Evolutionary conservation across 1,140 invertebrate genomes (phyloP), one percentile per base, ranked within the genome.

Genomic region (Myzus persicae): DNA sequence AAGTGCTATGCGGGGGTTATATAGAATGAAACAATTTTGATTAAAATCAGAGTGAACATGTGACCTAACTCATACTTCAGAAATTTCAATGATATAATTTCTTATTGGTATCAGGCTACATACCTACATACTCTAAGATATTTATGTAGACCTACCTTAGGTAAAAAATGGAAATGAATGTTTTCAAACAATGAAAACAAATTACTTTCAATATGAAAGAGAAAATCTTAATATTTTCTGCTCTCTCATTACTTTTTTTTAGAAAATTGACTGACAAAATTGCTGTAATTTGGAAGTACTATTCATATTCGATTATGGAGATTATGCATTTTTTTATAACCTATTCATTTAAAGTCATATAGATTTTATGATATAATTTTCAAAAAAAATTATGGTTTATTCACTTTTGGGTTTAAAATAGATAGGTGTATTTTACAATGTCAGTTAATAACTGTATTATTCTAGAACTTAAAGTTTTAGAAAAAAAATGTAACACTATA

Each of bases 81-180:
- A n/a, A 76, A 76, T 76, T 76, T 14, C n/a, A 76, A n/a, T 76
- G 59, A n/a, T 76, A 76, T 76, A 76, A 76, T 76, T 76, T 76
- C n/a, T n/a, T 76, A 76, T 76, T 76, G 31, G 31, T 11, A 67
- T 67, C 11, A 14, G 11, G 59, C n/a, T 67, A 67, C 9, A 67
- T n/a, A 67, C 31, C 31, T 67, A 14, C 59, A 67, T 67, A 18
- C n/a, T 76, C 59, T 76, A 76, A 76, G 36, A 76, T n/a, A 76
- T 76, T 76, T 7, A n/a, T 76, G 6, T 18, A 76, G 9, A 76
- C 14, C 59, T 76, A n/a, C n/a, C 14, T n/a, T 76, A n/a, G 5
- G 14, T 76, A 76, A 76, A n/a, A 76, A 76, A 76, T 76, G 1
- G n/a, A 76, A 14, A n/a, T 76, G 14, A n/a, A 76, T n/a, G 14